Conservation (phyloP, 2,797 vertebrate genomes). For the Enteromius afrohamiltoni region DNA sequence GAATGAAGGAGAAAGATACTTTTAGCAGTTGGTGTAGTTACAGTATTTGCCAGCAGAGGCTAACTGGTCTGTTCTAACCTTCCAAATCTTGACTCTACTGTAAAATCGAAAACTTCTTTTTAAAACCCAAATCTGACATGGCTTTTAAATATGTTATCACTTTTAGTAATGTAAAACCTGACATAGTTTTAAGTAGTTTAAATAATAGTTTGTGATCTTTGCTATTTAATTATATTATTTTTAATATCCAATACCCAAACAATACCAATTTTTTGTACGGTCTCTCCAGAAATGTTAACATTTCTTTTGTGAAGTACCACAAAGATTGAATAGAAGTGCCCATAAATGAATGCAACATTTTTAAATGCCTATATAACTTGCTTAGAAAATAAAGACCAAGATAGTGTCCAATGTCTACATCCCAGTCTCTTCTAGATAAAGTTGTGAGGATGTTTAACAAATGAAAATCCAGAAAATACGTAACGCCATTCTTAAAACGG, state of each 20-base stretch:
- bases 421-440: background rate
- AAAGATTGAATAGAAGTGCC: background rate
- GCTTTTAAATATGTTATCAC: slow-evolving; percentile 6
- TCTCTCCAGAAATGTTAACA: slow-evolving; percentile 13
- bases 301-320: slow-evolving; percentile 11
- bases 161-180: slow-evolving; percentile 1
- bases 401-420: background rate
- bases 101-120: background rate
- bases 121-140: background rate
- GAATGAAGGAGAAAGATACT: background rate
- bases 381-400: background rate
- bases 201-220: slow-evolving; percentile 14
- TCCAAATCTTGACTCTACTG: background rate
- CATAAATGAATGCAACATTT: background rate
- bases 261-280: background rate
- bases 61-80: background rate
- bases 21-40: slow-evolving; percentile 1
- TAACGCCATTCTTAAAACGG: background rate
- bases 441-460: background rate
- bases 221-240: background rate
- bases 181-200: background rate
- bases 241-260: slow-evolving; percentile 1
- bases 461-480: background rate
- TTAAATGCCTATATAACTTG: background rate
- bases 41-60: slow-evolving; percentile 3